A percentile compares a stretch with the other conserved stretches of the same genome.
phyloP scores from a whole-genome alignment of 2,113 vertebrate genomes.

The Ictalurus furcatus region DNA sequence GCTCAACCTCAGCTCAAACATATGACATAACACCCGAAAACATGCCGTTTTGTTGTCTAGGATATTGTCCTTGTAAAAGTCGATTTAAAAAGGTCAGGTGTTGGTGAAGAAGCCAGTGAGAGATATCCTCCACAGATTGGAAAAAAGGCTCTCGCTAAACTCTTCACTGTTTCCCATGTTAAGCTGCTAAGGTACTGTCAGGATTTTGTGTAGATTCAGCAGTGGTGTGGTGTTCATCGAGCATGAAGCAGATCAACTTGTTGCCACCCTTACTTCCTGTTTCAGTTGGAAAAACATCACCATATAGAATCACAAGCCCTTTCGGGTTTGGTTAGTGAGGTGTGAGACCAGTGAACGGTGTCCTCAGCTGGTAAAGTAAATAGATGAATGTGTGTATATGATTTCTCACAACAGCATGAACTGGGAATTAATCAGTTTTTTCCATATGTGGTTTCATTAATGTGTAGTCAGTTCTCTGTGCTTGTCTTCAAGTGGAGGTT shows the following conservation, averaged over 20 bases:
- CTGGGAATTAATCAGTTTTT: not conserved
- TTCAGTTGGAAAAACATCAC: not conserved
- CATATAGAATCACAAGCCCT: no score
- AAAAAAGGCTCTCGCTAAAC: not conserved
- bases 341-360: no score
- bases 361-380: not conserved
- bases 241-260: not conserved
- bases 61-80: not conserved
- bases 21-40: not conserved
- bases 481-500: not conserved
- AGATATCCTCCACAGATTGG: not conserved
- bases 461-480: not conserved
- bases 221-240: not conserved
- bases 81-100: not conserved
- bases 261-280: not conserved
- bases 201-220: conserved; percentile 7
- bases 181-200: not conserved
- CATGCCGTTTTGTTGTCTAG: not conserved
- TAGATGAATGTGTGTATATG: no score
- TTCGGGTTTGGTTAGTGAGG: not conserved
- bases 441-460: not conserved
- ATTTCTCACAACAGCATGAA: not conserved
- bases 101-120: not conserved
- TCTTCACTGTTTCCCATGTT: not conserved
- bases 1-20: not conserved